Conservation (phyloP, 2,113 vertebrate species). For the Athene cunicularia region DNA sequence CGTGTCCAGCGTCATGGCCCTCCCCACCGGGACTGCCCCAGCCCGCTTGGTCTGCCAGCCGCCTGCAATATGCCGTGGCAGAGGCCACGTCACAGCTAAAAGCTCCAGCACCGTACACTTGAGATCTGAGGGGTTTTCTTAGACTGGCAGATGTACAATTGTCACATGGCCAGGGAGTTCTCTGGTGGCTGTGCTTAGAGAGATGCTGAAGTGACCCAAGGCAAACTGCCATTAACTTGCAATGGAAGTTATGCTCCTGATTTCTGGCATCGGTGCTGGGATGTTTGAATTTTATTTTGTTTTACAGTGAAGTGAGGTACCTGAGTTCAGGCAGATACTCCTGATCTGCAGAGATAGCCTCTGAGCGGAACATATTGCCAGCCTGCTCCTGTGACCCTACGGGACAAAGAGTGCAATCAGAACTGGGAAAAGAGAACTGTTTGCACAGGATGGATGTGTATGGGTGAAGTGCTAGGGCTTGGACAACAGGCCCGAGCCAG, state of each 20-base stretch:
- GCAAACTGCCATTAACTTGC: background rate
- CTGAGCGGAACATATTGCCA: background rate
- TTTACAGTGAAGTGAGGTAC: background rate
- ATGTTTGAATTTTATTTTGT: background rate
- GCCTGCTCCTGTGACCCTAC: background rate
- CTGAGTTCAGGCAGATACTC: background rate
- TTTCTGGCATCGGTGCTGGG: background rate
- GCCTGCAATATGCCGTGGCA: background rate
- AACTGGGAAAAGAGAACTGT: background rate
- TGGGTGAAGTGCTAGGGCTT: no score
- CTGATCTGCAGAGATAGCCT: background rate
- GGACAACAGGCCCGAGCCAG: no score
- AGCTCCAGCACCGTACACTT: background rate
- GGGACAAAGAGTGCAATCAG: background rate
- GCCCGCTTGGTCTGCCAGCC: fast-evolving
- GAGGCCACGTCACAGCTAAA: background rate
- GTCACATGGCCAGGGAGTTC: background rate
- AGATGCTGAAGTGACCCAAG: background rate
- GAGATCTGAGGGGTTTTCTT: background rate
- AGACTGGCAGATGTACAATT: background rate
- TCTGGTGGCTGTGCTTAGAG: background rate
- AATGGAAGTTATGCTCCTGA: background rate
- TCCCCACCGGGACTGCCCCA: fast-evolving
- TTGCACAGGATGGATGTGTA: fast-evolving
- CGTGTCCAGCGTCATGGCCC: background rate